Evolutionary conservation across 2,797 vertebrate genomes (phyloP), one percentile per base, ranked within the genome.

Genomic region (Callimico goeldii): DNA sequence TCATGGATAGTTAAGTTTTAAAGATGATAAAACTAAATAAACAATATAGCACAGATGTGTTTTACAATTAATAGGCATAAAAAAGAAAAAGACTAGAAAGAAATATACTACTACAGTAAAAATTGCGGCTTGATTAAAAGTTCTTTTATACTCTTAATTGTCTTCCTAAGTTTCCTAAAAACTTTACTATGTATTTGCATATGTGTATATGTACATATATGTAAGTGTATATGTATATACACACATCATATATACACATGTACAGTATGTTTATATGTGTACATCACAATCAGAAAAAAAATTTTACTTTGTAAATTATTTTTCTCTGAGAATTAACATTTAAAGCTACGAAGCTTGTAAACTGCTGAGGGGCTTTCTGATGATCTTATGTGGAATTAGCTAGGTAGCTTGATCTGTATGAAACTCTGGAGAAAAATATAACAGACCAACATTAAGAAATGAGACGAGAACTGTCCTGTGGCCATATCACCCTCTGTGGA

Each of bases 21-120:
- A 95, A 88, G 26, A 95, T 12, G 41, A 33, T 85, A 83, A 90
- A 46, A 61, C 39, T 52, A 72, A 93, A 84, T 83, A 93, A 92
- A n/a, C 26, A 77, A 24, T 57, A 11, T 13, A 55, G 39, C 26
- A 39, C 72, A 55, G 46, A 52, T 58, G n/a, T 91, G 43, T 93
- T 91, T 95, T 86, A 43, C 15, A 81, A 83, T 43, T 92, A 19
- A 61, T 15, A n/a, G 48, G 14, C 14, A 72, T 57, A 90, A 81
- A 39, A 85, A 70, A 80, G 36, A 84, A 96, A 96, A 96, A 90
- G 28, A 95, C 17, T 77, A 46, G 77, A 75, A 89, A 39, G 26
- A 92, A 87, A 85, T 81, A 43, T 17, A 61, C 86, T 92, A 72
- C 28, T 84, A 36, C 7, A 64, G 15, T 33, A 43, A 90, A 58